A percentile compares a stretch with the other conserved stretches of the same genome.
phyloP scores from a whole-genome alignment of 1,140 invertebrate genomes.

The Solenopsis fugax region DNA sequence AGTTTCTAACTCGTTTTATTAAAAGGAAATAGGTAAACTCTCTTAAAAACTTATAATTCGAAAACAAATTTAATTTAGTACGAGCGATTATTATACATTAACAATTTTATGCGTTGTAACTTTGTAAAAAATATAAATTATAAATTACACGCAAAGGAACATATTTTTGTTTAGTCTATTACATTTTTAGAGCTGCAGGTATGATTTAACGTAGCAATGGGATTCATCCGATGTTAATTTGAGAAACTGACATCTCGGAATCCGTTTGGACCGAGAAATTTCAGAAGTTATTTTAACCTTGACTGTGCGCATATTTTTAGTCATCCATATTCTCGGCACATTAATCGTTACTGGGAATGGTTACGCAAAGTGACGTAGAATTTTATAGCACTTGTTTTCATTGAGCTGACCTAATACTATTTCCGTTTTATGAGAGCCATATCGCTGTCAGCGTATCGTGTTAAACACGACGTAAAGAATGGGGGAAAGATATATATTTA shows the following conservation, averaged over 20 bases:
- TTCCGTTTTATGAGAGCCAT: conserved; percentile 45
- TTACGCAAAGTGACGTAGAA: conserved; percentile 50
- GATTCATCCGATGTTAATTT: conserved; percentile 7
- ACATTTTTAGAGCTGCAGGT: neutral
- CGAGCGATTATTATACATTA: neutral
- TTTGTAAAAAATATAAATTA: neutral
- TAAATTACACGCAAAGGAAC: neutral
- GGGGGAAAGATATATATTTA: neutral
- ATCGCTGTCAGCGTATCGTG: conserved; percentile 17
- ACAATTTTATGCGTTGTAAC: neutral
- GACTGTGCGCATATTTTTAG: conserved; percentile 55
- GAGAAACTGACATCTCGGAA: conserved; percentile 7
- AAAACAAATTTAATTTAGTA: neutral
- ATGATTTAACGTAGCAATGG: neutral
- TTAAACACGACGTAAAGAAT: conserved; percentile 27
- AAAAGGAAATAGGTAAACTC: neutral
- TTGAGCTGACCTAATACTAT: conserved; percentile 48
- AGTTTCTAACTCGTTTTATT: neutral
- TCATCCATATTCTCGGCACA: conserved; percentile 6
- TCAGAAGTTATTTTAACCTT: conserved; percentile 61
- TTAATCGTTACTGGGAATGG: conserved; percentile 49
- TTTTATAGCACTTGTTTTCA: conserved; percentile 53
- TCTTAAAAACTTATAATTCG: neutral
- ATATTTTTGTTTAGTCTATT: neutral
- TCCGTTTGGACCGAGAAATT: conserved; percentile 15